Evolutionary conservation across 2,797 vertebrate genomes (phyloP).

Genomic region (Monodelphis domestica): DNA sequence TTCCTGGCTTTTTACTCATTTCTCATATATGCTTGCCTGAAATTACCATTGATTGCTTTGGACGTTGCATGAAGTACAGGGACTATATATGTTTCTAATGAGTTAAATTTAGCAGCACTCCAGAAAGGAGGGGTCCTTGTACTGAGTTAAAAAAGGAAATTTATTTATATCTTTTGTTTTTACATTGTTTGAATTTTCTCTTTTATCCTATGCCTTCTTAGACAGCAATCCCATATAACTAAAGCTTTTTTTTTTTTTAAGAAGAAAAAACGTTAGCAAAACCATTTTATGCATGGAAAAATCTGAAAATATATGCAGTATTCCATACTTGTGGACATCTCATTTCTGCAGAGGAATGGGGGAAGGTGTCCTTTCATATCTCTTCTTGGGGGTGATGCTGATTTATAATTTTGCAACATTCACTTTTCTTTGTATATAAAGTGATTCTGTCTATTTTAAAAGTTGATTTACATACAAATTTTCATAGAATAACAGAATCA

Average conservation of each 20-base stretch:
- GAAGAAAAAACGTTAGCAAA: neutral
- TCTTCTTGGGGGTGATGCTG: neutral
- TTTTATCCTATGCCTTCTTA: neutral
- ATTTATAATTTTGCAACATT: neutral
- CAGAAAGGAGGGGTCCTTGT: neutral
- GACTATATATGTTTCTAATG: neutral
- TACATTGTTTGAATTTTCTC: neutral
- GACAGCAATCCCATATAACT: neutral
- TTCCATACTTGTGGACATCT: neutral
- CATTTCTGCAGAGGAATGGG: neutral
- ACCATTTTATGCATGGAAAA: neutral
- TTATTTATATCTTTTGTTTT: no score
- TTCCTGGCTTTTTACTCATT: neutral
- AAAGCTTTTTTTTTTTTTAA: no score
- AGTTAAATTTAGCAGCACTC: neutral
- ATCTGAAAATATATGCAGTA: neutral
- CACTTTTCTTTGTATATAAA: neutral
- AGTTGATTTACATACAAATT: neutral
- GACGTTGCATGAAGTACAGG: neutral
- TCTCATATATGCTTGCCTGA: neutral
- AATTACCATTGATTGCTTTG: neutral
- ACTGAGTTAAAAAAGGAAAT: neutral
- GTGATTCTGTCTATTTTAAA: neutral
- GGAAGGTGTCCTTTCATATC: neutral
- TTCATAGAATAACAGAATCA: neutral